Conservation (phyloP, 2,113 vertebrate genomes). For the Lichenostomus cassidix region DNA sequence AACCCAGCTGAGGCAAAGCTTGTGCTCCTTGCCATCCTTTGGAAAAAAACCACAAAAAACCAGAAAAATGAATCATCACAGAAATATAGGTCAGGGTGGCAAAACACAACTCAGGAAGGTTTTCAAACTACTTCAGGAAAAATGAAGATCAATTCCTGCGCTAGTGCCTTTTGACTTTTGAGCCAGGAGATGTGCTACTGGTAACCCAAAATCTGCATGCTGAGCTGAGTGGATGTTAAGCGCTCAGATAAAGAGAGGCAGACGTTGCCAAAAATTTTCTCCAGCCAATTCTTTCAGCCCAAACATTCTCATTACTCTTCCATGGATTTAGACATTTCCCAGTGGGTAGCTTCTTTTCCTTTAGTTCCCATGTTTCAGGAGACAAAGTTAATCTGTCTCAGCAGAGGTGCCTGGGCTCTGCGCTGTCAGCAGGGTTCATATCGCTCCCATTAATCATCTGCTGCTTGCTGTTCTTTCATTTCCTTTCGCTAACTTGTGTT, state of each 20-base stretch:
- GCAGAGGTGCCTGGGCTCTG: not conserved
- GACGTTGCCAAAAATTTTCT: not conserved
- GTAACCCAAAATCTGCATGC: not conserved
- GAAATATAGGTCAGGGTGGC: not conserved
- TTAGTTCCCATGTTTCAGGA: not conserved
- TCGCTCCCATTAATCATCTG: not conserved
- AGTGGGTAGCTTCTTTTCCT: not conserved
- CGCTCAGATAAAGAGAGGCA: not conserved
- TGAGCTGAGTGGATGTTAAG: not conserved
- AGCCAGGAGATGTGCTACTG: not conserved
- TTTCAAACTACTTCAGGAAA: not conserved
- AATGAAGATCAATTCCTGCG: not conserved
- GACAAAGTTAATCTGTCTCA: not conserved
- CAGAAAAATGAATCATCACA: not conserved
- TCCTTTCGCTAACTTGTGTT: not conserved
- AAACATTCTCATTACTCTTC: not conserved
- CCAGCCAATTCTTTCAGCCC: not conserved
- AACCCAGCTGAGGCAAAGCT: accelerated
- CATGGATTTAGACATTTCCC: not conserved
- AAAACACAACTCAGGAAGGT: not conserved
- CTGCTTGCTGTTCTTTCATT: not conserved
- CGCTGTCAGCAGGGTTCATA: not conserved
- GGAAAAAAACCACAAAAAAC: too few species aligned
- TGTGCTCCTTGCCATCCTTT: not conserved
- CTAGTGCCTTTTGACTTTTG: not conserved